Percentiles rank a stretch among this genome's conserved stretches.
Conservation (phyloP, 2,888 invertebrate species). For the Blastobasis lacticolella region DNA sequence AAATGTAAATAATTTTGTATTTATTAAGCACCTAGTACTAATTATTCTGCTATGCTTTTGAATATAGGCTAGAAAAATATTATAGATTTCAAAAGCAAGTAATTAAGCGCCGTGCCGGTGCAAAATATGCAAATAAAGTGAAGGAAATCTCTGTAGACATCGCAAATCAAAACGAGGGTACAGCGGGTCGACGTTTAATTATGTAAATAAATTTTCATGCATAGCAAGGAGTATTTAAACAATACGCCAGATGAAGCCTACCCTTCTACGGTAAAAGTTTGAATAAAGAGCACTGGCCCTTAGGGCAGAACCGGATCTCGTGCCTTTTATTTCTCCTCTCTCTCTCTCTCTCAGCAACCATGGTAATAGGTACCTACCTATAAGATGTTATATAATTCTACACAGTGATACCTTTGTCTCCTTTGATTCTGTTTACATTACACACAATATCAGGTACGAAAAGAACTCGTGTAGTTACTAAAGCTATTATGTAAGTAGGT, state of each 20-base stretch:
- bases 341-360: not conserved
- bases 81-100: no score
- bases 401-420: not conserved
- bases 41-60: no score
- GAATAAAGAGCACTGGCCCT: conserved; percentile 50
- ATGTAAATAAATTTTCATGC: conserved; percentile 70
- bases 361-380: no score
- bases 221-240: conserved; percentile 61
- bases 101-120: no score
- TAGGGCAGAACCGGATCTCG: conserved; percentile 37
- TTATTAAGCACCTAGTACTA: no score
- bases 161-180: conserved; percentile 61
- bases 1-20: no score
- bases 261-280: conserved; percentile 55
- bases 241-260: conserved; percentile 58
- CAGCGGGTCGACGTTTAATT: conserved; percentile 58
- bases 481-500: no score
- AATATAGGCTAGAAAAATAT: no score
- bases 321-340: conserved; percentile 36
- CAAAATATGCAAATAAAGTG: conserved; percentile 56
- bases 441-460: no score
- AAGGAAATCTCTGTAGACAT: conserved; percentile 57
- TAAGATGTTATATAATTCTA: not conserved
- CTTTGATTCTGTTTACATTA: no score
- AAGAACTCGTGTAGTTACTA: no score